phyloP scores from a whole-genome alignment of 2,888 invertebrate genomes.

The Napeogenes sylphis region DNA sequence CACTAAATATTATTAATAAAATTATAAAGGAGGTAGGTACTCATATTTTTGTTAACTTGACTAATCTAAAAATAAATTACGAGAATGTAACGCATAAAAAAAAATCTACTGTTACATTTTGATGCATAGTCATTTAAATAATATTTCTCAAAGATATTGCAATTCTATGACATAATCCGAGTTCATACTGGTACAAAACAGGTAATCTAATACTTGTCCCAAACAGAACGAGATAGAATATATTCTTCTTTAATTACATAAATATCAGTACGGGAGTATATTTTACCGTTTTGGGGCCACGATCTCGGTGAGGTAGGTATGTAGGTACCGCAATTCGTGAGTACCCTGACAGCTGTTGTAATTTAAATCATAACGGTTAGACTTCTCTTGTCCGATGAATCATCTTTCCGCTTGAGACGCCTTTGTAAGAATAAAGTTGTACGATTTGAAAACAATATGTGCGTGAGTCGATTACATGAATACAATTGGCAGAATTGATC shows the following conservation, averaged over 20 bases:
- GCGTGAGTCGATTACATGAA: conserved; percentile 30
- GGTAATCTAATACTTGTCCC: no score
- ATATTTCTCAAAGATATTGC: no score
- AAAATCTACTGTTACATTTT: no score
- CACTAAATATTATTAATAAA: no score
- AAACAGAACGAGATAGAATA: not conserved
- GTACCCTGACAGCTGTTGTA: conserved; percentile 64
- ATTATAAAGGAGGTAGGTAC: no score
- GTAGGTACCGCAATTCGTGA: conserved; percentile 64
- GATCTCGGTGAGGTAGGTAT: conserved; percentile 45
- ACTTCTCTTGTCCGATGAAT: conserved; percentile 63
- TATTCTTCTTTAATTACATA: conserved; percentile 1
- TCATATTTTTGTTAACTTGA: no score
- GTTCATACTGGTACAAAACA: no score
- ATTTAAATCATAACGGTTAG: conserved; percentile 73
- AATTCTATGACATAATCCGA: no score
- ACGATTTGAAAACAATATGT: conserved; percentile 30
- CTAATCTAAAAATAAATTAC: no score
- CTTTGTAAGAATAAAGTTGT: conserved; percentile 24
- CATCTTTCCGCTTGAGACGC: conserved; percentile 67
- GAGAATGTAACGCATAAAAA: no score
- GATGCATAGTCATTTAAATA: no score
- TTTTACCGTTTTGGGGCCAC: conserved; percentile 40
- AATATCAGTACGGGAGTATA: conserved; percentile 19
- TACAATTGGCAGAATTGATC: conserved; percentile 9